A percentile compares a stretch with the other conserved stretches of the same genome.
These are phyloP conservation scores for Toxonevra muliebris DNA, from an alignment of 2,888 invertebrate species.

Conservation along the genomic window DNA sequence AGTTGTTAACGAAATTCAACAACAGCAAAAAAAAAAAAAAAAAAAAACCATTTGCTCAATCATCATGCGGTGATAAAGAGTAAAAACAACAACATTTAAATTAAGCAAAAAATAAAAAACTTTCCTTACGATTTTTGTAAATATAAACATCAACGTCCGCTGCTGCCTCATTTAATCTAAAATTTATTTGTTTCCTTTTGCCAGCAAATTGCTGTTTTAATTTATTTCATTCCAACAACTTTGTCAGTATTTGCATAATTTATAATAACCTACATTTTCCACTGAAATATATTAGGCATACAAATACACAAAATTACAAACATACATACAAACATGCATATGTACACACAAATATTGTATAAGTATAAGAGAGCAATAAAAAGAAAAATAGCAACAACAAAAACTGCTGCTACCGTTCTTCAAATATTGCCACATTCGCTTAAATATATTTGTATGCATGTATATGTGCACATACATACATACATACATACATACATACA, in stretches of 20 bases:
- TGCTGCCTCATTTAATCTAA: conserved; percentile 15
- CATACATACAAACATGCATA: neutral
- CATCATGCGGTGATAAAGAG: no score
- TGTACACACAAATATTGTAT: neutral
- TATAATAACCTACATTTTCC: conserved; percentile 27
- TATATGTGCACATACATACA: neutral
- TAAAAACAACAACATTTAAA: no score
- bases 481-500: neutral
- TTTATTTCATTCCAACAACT: conserved; percentile 16
- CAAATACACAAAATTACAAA: neutral
- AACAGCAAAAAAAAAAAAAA: no score
- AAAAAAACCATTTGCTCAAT: no score
- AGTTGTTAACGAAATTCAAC: no score
- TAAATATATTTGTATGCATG: no score
- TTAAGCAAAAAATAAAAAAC: neutral
- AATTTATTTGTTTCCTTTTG: conserved; percentile 12
- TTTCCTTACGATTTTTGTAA: neutral
- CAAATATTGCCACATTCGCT: no score
- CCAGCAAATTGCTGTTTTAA: conserved; percentile 10
- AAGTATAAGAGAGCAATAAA: neutral
- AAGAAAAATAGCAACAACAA: neutral
- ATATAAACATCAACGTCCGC: conserved; percentile 6
- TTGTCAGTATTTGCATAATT: conserved; percentile 28
- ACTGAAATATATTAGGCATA: neutral
- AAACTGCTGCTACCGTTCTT: no score